These are phyloP conservation scores for Dusona sp. DNA, from an alignment of 2,888 invertebrate genomes.

Conservation along the genomic window DNA sequence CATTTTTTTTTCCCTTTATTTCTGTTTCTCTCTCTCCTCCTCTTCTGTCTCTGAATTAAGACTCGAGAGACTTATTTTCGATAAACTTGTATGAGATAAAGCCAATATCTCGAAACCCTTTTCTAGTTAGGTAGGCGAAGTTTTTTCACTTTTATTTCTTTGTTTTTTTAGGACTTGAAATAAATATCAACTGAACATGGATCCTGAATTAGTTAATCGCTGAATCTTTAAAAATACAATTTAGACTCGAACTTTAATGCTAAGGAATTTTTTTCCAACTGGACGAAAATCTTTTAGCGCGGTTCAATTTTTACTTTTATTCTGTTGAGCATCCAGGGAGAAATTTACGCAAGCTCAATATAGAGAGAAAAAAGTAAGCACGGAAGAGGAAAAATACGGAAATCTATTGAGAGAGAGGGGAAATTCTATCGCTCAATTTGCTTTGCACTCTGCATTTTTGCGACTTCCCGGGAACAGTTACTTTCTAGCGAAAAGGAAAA, in stretches of 20 bases:
- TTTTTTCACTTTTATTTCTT: slow-evolving; percentile 67
- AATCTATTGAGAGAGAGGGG: not conserved
- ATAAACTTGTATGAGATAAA: slow-evolving; percentile 73
- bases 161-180: slow-evolving; percentile 76
- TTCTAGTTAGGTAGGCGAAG: slow-evolving; percentile 76
- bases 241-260: not conserved
- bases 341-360: not conserved
- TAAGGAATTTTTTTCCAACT: not conserved
- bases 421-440: not conserved
- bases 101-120: slow-evolving; percentile 71
- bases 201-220: not conserved
- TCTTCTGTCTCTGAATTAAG: slow-evolving; percentile 53
- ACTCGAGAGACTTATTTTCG: slow-evolving; percentile 73
- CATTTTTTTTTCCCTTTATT: slow-evolving; percentile 47
- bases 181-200: slow-evolving; percentile 62
- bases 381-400: not conserved
- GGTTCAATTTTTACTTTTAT: not conserved
- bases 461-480: slow-evolving; percentile 12
- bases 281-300: not conserved
- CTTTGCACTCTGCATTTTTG: slow-evolving; percentile 3
- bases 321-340: not conserved
- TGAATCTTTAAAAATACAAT: not conserved
- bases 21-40: slow-evolving; percentile 11
- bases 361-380: not conserved
- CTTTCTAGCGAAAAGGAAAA: slow-evolving; percentile 57